These are phyloP conservation scores for Drosophila suboccidentalis DNA, from an alignment of 2,888 invertebrate species.

Conservation along the genomic window DNA sequence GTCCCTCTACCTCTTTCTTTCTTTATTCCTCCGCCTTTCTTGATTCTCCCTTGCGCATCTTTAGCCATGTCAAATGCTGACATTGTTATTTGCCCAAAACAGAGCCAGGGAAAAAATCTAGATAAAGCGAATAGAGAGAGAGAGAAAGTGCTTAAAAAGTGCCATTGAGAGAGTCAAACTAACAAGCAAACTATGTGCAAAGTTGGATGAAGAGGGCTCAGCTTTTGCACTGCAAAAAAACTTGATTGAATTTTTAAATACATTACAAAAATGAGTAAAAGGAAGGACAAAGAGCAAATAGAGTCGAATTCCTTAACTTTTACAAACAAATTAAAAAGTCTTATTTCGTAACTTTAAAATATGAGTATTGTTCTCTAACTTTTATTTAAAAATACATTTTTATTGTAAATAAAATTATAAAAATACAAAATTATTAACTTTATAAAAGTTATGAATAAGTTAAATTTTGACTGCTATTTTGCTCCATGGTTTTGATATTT, in stretches of 20 bases:
- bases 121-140: constrained; percentile 1
- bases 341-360: too few species aligned
- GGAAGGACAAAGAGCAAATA: too few species aligned
- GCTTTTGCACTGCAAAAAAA: constrained; percentile 13
- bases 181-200: constrained; percentile 54
- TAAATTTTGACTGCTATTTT: too few species aligned
- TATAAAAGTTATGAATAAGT: too few species aligned
- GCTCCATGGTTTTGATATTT: too few species aligned
- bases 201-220: constrained; percentile 8
- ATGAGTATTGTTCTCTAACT: too few species aligned
- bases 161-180: constrained; percentile 51
- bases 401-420: too few species aligned
- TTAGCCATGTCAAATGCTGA: constrained; percentile 44
- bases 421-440: too few species aligned
- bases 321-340: too few species aligned
- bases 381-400: too few species aligned
- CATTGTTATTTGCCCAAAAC: constrained; percentile 59
- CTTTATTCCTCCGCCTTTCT: neutral
- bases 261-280: neutral
- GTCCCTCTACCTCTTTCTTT: too few species aligned
- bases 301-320: too few species aligned
- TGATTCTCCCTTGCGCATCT: constrained; percentile 1
- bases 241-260: neutral
- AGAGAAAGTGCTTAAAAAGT: constrained; percentile 48
- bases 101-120: constrained; percentile 2